Conservation (phyloP, 2,888 invertebrate species). For the Pycnomerus fuliginosus region DNA sequence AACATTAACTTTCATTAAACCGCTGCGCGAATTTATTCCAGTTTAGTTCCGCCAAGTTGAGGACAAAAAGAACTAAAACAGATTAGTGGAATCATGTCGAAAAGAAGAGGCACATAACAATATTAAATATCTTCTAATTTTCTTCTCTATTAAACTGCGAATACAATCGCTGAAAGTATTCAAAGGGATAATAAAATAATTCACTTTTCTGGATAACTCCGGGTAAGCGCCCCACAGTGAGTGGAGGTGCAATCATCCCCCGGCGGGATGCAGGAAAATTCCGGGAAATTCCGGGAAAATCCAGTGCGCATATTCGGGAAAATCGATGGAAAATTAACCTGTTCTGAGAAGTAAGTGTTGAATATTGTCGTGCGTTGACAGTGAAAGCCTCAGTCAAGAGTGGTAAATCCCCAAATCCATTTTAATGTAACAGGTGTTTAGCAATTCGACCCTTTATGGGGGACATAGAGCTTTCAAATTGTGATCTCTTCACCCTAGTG, state of each 20-base stretch:
- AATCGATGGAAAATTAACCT: too few relatives aligned
- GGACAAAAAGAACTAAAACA: conserved; percentile 23
- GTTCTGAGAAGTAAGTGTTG: conserved; percentile 5
- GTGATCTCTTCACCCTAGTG: conserved; percentile 10
- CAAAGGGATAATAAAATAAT: conserved; percentile 49
- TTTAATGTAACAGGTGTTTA: conserved; percentile 20
- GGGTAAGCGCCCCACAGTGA: conserved; percentile 9
- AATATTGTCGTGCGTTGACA: conserved; percentile 1
- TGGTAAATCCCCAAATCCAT: conserved; percentile 16
- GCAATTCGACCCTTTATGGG: conserved; percentile 18
- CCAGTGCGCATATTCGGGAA: conserved; percentile 10
- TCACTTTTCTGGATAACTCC: conserved; percentile 15
- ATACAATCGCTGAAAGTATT: conserved; percentile 48
- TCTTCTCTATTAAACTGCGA: conserved; percentile 45
- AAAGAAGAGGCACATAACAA: conserved; percentile 42
- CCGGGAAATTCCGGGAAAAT: too few relatives aligned
- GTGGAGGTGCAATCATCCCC: conserved; percentile 1
- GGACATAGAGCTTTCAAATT: conserved; percentile 21
- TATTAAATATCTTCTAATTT: conserved; percentile 49
- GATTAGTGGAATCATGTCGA: too few relatives aligned
- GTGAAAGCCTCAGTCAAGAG: too few relatives aligned
- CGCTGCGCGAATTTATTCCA: too few relatives aligned
- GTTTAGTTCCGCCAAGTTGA: too few relatives aligned
- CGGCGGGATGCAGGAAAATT: conserved; percentile 5
- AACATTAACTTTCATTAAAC: too few relatives aligned